Conservation (phyloP, 1,140 invertebrate species). For the Drosophila murphyi region DNA sequence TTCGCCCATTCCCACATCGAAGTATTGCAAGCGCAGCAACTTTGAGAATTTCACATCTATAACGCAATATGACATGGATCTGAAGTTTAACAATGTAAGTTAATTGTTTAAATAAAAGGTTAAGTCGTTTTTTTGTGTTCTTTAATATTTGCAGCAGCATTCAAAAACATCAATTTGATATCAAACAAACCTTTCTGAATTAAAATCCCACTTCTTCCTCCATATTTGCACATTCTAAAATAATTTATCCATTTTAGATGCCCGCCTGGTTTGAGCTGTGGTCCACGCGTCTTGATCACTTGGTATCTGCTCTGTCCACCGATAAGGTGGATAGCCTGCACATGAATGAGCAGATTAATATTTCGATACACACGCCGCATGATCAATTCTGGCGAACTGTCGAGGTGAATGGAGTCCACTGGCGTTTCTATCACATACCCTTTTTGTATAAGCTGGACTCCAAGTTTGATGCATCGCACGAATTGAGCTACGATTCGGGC, state of each 20-base stretch:
- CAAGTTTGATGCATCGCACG: constrained; percentile 79
- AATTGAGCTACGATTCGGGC: constrained; percentile 77
- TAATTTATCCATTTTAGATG: constrained; percentile 56
- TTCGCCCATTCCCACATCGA: constrained; percentile 77
- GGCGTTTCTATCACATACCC: constrained; percentile 81
- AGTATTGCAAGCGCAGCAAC: constrained; percentile 80
- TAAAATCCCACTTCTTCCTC: too few species aligned
- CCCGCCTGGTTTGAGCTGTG: constrained; percentile 82
- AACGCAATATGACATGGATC: constrained; percentile 76
- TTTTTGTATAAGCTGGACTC: constrained; percentile 80
- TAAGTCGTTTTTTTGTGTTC: too few species aligned
- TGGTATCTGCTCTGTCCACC: constrained; percentile 75
- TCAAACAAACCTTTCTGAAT: too few species aligned
- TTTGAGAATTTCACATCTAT: constrained; percentile 83
- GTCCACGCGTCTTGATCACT: constrained; percentile 77
- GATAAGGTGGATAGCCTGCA: constrained; percentile 75
- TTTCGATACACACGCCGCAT: constrained; percentile 72
- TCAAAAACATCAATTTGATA: too few species aligned
- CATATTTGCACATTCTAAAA: too few species aligned
- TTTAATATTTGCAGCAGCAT: too few species aligned
- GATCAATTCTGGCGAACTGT: constrained; percentile 77
- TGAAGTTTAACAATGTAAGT: constrained; percentile 78
- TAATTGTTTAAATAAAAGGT: too few species aligned
- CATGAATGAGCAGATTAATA: constrained; percentile 74
- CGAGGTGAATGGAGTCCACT: constrained; percentile 74